Base-by-base conservation (phyloP, 1,140 invertebrate species). In the Copidosoma floridanum region DNA sequence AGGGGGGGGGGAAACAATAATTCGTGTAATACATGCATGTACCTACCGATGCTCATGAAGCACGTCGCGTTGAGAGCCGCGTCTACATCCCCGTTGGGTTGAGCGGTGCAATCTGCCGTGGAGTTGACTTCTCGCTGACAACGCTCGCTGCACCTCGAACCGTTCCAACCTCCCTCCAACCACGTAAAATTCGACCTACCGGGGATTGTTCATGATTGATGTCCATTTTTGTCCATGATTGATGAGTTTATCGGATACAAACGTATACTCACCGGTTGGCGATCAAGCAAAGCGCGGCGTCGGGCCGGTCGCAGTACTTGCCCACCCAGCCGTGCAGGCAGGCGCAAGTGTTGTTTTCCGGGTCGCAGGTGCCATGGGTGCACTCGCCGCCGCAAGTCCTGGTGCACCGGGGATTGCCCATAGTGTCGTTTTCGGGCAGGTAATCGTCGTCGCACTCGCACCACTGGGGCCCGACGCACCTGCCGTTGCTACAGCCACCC, bases 381-480 rank as follows among this genome's bases (percentile, higher is more conserved):
- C 72, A 74, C 3, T 56, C 40, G 0, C 35, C 46, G 2, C 62
- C 61, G 16, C 73, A 75, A 0, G 20, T 20, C 14, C 50, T 54
- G 8, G 64, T 29, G 27, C 71, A 73, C 3, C 52, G 50, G 3
- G 50, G 12, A 35, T 67, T 57, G 43, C 23, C 57, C 3, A 38
- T 1, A 2, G 3, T 52, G 6, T 63, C 64, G 27, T 65, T 61
- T n/a, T 2, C 20, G 1, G n/a, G 1, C 8, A 63, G 8, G 41
- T 66, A 75, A 16, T 62, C 55, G 0, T 35, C 27, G 29, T 67
- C 14, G 58, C 76, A 79, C 2, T 37, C 41, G 46, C 77, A 79
- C 0, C 59, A 52, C 6, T 67, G 43, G 0, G 76, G 72, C 1
- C 65, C 66, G 0, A 69, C 24, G 44, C 76, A 79, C 2, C 48